These are phyloP conservation scores for Microplitis manilae DNA, from an alignment of 2,888 invertebrate species.

Conservation along the genomic window DNA sequence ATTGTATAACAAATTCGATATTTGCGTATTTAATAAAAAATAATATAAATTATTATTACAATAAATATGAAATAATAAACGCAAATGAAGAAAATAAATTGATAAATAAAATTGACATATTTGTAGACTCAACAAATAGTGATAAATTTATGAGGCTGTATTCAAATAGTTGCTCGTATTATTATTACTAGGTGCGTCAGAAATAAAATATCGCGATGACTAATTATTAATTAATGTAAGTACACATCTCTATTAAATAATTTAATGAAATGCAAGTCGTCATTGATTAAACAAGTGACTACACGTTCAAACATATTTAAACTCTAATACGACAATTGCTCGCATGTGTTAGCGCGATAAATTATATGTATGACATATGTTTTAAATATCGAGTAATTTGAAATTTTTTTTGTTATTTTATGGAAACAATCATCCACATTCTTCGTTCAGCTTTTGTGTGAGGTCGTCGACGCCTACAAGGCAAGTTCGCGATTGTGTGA, in stretches of 20 bases:
- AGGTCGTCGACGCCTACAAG: slow-evolving; percentile 42
- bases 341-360: background rate
- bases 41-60: too few relatives aligned
- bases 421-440: slow-evolving; percentile 3
- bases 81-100: too few relatives aligned
- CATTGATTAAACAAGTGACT: background rate
- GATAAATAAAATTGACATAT: too few relatives aligned
- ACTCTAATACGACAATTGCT: background rate
- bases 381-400: background rate
- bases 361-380: background rate
- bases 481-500: slow-evolving; percentile 39
- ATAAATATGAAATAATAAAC: too few relatives aligned
- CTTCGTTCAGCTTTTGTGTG: slow-evolving; percentile 12
- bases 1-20: too few relatives aligned
- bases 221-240: background rate
- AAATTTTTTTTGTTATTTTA: background rate
- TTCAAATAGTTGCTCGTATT: too few relatives aligned
- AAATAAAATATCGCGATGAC: too few relatives aligned
- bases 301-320: background rate
- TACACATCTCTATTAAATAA: background rate
- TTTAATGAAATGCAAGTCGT: background rate
- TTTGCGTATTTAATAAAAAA: too few relatives aligned
- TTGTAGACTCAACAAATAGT: too few relatives aligned
- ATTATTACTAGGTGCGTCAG: too few relatives aligned
- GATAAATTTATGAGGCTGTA: too few relatives aligned